phyloP scores from a whole-genome alignment of 2,888 invertebrate species.

The Nomada fucata region DNA sequence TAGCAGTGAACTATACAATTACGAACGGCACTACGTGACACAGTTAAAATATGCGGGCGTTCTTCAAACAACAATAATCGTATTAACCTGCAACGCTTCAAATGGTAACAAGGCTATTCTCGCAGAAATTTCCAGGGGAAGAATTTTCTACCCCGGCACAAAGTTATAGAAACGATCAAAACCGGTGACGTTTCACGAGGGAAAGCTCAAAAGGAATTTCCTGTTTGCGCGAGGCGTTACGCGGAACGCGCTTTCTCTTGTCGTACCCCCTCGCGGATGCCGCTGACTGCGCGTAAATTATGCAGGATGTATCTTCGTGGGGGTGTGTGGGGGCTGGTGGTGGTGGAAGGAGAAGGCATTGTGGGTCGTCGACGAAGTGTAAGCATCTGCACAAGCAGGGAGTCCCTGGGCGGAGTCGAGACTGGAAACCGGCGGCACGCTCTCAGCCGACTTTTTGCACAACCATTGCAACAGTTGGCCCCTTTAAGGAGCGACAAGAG shows the following conservation, averaged over 20 bases:
- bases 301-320: slow-evolving; percentile 71
- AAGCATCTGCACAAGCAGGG: slow-evolving; percentile 61
- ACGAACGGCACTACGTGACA: too few species aligned
- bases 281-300: slow-evolving; percentile 71
- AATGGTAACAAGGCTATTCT: background rate
- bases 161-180: slow-evolving; percentile 35
- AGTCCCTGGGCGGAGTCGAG: slow-evolving; percentile 64
- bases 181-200: slow-evolving; percentile 25
- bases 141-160: slow-evolving; percentile 11
- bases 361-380: slow-evolving; percentile 67
- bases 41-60: too few species aligned
- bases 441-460: slow-evolving; percentile 76
- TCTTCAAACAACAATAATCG: too few species aligned
- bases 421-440: slow-evolving; percentile 67
- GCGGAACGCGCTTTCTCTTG: slow-evolving; percentile 42
- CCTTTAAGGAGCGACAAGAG: slow-evolving; percentile 75
- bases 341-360: slow-evolving; percentile 60
- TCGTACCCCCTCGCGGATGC: slow-evolving; percentile 37
- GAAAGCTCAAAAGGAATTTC: slow-evolving; percentile 46
- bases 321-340: slow-evolving; percentile 15
- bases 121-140: background rate
- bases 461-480: slow-evolving; percentile 81
- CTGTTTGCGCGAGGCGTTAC: slow-evolving; percentile 50
- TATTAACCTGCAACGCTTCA: too few species aligned
- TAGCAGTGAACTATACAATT: too few species aligned